Base-by-base conservation (phyloP, 2,113 vertebrate species). In the Phasianus colchicus region DNA sequence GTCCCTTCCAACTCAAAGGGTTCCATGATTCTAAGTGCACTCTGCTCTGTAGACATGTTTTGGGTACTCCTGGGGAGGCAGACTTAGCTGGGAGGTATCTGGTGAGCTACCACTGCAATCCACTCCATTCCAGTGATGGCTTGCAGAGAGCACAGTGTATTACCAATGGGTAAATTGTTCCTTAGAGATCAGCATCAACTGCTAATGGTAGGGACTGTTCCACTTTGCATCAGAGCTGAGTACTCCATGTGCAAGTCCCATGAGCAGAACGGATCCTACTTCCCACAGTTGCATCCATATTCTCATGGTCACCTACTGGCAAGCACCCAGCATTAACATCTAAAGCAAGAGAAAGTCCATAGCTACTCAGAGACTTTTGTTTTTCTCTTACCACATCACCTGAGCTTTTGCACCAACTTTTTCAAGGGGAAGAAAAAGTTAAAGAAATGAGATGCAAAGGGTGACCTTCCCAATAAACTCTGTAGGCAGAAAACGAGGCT, bases 381-480 rank as follows among this genome's bases (percentile, higher is more conserved):
- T 87, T 71, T 74, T 84, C 14, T 13, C 29, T 78, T 87, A 9
- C 1, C n/a, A 45, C 27, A 32, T 45, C 10, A 4, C 29, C 76
- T 54, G 29, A 27, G 70, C 18, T 32, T 80, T 92, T 84, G 25
- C 57, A 88, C 64, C 82, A 55, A 50, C 36, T 80, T 95, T 43
- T 66, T 21, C 60, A 60, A 75, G 66, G 29, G 27, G 21, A 54
- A 86, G 65, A 86, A 69, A 69, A 86, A 92, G 90, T 83, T 90
- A 71, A 94, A 88, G 70, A 92, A 93, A 93, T 81, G 38, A 92
- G 61, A 86, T 81, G 65, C 80, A 90, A 92, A 8, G n/a, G 83
- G 32, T 86, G 94, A 81, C 86, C 88, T 95, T 96, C 69, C 80
- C 30, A 82, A 66, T 84, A 95, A 95, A 90, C 48, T 85, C 86